Conservation (phyloP, 1,140 invertebrate species). For the Notospermus geniculatus region DNA sequence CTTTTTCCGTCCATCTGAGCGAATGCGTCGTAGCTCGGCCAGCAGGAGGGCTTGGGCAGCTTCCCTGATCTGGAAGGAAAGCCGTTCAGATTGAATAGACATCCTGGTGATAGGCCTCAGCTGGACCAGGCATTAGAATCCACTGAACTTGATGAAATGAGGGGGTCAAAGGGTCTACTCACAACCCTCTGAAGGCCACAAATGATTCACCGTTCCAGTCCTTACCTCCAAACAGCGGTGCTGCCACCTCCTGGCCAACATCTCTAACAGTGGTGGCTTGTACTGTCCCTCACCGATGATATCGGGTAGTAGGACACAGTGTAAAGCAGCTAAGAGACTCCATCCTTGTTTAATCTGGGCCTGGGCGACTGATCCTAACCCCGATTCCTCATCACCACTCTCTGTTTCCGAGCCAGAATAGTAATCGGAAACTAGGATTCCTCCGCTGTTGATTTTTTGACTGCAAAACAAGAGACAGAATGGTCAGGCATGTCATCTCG, state of each 20-base stretch:
- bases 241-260: slow-evolving; percentile 96
- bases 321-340: slow-evolving; percentile 90
- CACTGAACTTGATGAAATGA: no score
- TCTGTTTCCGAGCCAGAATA: slow-evolving; percentile 21
- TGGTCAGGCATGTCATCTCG: background rate
- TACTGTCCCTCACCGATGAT: slow-evolving; percentile 72
- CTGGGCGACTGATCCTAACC: slow-evolving; percentile 28
- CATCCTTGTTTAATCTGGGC: slow-evolving; percentile 65
- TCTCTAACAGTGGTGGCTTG: slow-evolving; percentile 91
- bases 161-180: no score
- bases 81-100: background rate
- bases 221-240: slow-evolving; percentile 93
- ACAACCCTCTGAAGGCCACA: no score
- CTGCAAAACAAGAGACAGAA: slow-evolving; percentile 4
- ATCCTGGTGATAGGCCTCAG: no score
- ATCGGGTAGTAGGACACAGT: slow-evolving; percentile 93
- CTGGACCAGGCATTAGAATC: no score
- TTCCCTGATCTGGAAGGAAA: slow-evolving; percentile 70
- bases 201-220: no score
- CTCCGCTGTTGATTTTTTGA: slow-evolving; percentile 3
- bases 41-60: slow-evolving; percentile 93
- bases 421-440: slow-evolving; percentile 2
- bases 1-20: slow-evolving; percentile 84
- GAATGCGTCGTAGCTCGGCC: slow-evolving; percentile 87
- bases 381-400: slow-evolving; percentile 30